Evolutionary conservation across 2,888 invertebrate genomes (phyloP).

Genomic region (Callyntrura sp.): DNA sequence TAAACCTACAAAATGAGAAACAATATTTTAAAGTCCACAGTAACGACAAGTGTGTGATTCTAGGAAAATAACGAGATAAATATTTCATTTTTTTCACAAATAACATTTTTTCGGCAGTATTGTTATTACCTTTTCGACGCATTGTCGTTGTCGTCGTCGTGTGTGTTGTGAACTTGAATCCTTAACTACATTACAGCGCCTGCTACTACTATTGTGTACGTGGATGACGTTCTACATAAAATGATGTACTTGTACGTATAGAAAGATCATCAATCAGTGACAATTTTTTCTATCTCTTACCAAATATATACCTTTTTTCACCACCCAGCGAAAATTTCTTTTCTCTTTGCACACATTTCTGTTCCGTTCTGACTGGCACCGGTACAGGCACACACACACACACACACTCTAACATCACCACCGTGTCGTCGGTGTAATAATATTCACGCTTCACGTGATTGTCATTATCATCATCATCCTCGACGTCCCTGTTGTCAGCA

Average conservation of each 20-base stretch:
- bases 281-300: slow-evolving; percentile 38
- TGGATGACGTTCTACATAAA: neutral
- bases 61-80: slow-evolving; percentile 34
- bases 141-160: neutral
- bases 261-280: slow-evolving; percentile 71
- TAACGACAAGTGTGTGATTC: slow-evolving; percentile 12
- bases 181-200: neutral
- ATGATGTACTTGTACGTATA: slow-evolving; percentile 3
- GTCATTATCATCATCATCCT: slow-evolving; percentile 40
- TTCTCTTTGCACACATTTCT: neutral
- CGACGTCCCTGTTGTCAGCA: neutral
- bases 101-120: neutral
- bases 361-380: slow-evolving; percentile 46
- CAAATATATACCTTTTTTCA: neutral
- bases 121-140: neutral
- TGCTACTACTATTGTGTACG: neutral
- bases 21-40: neutral
- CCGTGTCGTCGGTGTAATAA: slow-evolving; percentile 28
- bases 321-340: neutral
- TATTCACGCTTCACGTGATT: slow-evolving; percentile 52
- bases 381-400: neutral
- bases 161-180: neutral
- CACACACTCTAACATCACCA: neutral
- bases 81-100: slow-evolving; percentile 24
- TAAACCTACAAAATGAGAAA: slow-evolving; percentile 1